Evolutionary conservation across 2,113 vertebrate genomes (phyloP), one percentile per base, ranked within the genome.

Genomic region (Cyprinodon tularosa): DNA sequence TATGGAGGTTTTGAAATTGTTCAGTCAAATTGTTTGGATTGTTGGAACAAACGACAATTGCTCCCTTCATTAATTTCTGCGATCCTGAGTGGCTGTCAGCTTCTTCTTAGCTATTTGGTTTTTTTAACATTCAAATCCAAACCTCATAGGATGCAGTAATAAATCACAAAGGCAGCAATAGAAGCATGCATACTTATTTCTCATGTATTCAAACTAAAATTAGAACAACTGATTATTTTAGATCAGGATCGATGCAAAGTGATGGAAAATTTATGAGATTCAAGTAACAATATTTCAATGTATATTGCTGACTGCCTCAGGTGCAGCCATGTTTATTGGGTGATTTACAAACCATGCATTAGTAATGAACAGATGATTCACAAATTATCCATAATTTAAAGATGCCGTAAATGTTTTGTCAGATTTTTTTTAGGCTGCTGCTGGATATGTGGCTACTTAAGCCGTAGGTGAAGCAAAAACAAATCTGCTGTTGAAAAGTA

Each of bases 341-440:
- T 61, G 59, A 72, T 64, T 84, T 65, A 81, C 60, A 76, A 64
- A 47, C 62, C 63, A 77, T 74, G 61, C 67, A 84, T 86, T 65
- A 74, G 42, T 84, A 78, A 89, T 83, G 68, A 86, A 53, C 29
- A 59, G 64, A 80, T 78, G 64, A 85, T 48, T 84, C 79, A 72
- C 22, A 71, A 39, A 71, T 68, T 12, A 79, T 81, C n/a, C 70
- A 84, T 78, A 61, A 76, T 85, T 83, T 70, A 78, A 75, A 71
- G 44, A 13, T 60, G 67, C 20, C 20, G 42, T 8, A 5, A 12
- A 15, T 53, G 3, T n/a, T 68, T 13, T 59, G 80, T 50, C 71
- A 62, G 20, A 39, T 12, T 45, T 40, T 59, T 74, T 12, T 59
- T 37, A 67, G 61, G 36, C 62, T 57, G n/a, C 67, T 10, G 65